phyloP scores from a whole-genome alignment of 2,888 invertebrate species.

The Amblyjoppa fuscipennis region DNA sequence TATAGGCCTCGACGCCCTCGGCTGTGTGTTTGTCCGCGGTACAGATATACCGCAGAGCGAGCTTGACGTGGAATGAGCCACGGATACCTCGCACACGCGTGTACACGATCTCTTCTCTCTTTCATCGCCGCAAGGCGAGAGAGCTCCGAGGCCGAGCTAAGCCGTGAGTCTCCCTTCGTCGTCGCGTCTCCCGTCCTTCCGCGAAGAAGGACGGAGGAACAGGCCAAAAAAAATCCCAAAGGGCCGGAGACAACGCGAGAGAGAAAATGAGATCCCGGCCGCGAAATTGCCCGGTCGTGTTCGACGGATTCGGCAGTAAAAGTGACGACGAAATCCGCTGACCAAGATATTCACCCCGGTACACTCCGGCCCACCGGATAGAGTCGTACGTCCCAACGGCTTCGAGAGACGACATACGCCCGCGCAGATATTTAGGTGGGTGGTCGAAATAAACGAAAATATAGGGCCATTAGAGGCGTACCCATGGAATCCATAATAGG shows the following conservation, averaged over 20 bases:
- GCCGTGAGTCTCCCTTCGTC: constrained; percentile 41
- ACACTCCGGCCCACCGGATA: background rate
- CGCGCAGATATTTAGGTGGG: no score
- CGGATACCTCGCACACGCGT: constrained; percentile 30
- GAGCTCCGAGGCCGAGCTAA: constrained; percentile 40
- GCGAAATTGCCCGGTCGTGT: constrained; percentile 68
- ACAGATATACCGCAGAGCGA: background rate
- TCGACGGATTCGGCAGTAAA: constrained; percentile 64
- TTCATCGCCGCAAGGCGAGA: constrained; percentile 55
- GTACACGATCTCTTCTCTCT: constrained; percentile 43
- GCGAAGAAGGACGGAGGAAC: constrained; percentile 1
- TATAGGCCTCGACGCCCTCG: constrained; percentile 45
- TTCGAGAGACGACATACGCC: background rate
- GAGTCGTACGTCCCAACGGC: background rate
- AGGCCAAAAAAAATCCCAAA: constrained; percentile 4
- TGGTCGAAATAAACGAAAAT: no score
- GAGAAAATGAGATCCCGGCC: constrained; percentile 39
- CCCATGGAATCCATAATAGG: no score
- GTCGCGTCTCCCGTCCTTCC: constrained; percentile 49
- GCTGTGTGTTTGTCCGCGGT: constrained; percentile 15
- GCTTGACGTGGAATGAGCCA: background rate
- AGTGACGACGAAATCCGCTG: constrained; percentile 70
- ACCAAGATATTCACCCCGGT: constrained; percentile 69
- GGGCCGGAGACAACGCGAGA: constrained; percentile 15
- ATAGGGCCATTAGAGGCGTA: no score